Base-by-base conservation (phyloP, 2,888 invertebrate genomes). In the Augiades crinisus region DNA sequence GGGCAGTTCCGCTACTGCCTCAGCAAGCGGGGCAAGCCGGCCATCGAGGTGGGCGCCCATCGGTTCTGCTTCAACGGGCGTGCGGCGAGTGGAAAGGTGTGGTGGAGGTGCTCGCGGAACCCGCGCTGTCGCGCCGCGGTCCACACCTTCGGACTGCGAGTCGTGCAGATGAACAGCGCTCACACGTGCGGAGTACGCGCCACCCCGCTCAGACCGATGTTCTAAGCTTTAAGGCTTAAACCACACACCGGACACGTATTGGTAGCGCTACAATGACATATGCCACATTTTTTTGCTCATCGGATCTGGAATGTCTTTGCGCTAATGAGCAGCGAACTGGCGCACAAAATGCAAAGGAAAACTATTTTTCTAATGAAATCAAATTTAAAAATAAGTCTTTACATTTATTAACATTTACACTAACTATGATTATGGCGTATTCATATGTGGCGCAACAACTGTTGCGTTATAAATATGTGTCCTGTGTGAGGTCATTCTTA, bases 41-140 rank as follows among this genome's bases (percentile, higher is more conserved):
- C 89, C 21, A 89, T 90, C 54, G 88, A 89, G 63, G 85, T 89
- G 54, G 89, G 88, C 40, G 87, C 89, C 21, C 89, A 89, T 65
- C 74, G 89, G 58, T 90, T 90, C 62, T 90, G 88, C 64, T 88
- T 87, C 67, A 88, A 90, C 63, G 89, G 88, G 3, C 82, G 88
- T 37, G 88, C 89, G 3, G 89, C 88, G 17, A 87, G 88, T 57
- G 89, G 88, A 51, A 89, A 89, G 65, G 88, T 89, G 22, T 88
- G 89, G 89, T 89, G 89, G 89, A 78, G 89, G 0, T 89, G 89
- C 61, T 88, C 88, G 40, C 74, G 89, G 30, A 89, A 89, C 65
- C 89, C 89, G 0, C 84, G 89, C 22, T 89, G 89, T 61, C 75
- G 89, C 16, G 89, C 89, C 44, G 89, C 89, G 10, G 88, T 89